Percentiles rank a stretch among this genome's conserved stretches.
phyloP scores from a whole-genome alignment of 2,797 vertebrate species.

The Spinus pinus region DNA sequence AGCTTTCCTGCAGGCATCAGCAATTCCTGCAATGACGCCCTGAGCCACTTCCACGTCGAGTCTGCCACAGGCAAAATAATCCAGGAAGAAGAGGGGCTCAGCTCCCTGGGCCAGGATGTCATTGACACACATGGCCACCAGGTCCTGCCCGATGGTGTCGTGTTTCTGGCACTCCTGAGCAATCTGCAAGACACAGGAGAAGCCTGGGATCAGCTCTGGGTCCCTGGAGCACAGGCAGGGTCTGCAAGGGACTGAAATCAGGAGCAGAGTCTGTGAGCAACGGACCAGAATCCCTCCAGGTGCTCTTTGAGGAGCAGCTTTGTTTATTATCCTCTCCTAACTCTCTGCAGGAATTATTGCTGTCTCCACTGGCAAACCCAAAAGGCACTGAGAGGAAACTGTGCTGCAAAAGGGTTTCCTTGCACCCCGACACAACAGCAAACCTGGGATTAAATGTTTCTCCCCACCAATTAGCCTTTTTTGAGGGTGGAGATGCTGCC shows the following conservation, averaged over 20 bases:
- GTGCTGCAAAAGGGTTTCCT: not conserved
- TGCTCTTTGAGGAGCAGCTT: not conserved
- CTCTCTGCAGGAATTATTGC: not conserved
- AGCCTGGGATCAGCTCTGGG: not conserved
- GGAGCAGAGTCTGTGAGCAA: rapidly evolving
- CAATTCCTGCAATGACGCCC: conserved; percentile 85
- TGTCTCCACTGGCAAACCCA: not conserved
- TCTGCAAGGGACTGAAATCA: not conserved
- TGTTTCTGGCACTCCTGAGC: conserved; percentile 88
- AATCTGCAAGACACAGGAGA: conserved; percentile 72
- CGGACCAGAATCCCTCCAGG: not conserved
- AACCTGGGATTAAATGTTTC: not conserved
- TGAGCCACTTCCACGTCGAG: conserved; percentile 83
- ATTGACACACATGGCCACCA: conserved; percentile 98
- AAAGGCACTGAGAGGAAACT: not conserved
- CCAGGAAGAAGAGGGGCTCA: conserved; percentile 95
- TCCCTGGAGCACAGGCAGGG: not conserved
- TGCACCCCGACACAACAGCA: not conserved
- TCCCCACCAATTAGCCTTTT: not conserved
- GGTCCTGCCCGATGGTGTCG: conserved; percentile 87
- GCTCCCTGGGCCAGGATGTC: conserved; percentile 96
- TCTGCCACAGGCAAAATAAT: conserved; percentile 94
- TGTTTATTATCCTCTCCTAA: not conserved
- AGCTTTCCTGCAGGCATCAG: conserved; percentile 84
- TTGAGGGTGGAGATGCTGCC: not conserved